phyloP scores from a whole-genome alignment of 2,113 vertebrate species.

The Prionailurus viverrinus region DNA sequence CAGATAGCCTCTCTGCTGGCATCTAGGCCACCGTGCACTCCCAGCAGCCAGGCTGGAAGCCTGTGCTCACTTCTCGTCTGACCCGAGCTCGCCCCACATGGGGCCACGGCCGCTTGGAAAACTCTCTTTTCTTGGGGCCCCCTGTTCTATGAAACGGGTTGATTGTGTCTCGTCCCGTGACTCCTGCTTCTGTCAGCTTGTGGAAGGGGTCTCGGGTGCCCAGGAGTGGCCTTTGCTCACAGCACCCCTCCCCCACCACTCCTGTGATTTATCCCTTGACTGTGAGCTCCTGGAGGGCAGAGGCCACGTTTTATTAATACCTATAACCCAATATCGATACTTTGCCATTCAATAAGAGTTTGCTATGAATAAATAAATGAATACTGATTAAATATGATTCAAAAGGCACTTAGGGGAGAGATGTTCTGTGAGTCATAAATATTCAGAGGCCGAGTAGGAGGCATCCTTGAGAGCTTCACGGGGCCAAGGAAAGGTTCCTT shows the following conservation, averaged over 20 bases:
- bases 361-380: constrained; percentile 23
- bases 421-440: constrained; percentile 32
- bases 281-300: not conserved
- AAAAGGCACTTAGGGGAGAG: constrained; percentile 67
- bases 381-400: not conserved
- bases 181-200: not conserved
- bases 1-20: accelerated
- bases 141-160: accelerated
- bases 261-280: not conserved
- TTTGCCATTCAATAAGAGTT: constrained; percentile 33
- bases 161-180: not conserved
- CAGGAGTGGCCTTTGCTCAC: accelerated
- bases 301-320: not conserved
- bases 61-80: not conserved
- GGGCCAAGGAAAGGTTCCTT: not conserved
- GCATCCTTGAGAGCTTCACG: not conserved
- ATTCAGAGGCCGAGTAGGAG: not conserved
- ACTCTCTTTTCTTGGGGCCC: not conserved
- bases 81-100: accelerated
- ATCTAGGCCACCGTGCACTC: accelerated
- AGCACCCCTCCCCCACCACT: accelerated
- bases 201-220: not conserved
- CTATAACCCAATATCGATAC: not conserved
- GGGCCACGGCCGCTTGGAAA: accelerated
- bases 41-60: accelerated